Base-by-base conservation (phyloP, 2,888 invertebrate genomes). In the Serrognathus titanus region DNA sequence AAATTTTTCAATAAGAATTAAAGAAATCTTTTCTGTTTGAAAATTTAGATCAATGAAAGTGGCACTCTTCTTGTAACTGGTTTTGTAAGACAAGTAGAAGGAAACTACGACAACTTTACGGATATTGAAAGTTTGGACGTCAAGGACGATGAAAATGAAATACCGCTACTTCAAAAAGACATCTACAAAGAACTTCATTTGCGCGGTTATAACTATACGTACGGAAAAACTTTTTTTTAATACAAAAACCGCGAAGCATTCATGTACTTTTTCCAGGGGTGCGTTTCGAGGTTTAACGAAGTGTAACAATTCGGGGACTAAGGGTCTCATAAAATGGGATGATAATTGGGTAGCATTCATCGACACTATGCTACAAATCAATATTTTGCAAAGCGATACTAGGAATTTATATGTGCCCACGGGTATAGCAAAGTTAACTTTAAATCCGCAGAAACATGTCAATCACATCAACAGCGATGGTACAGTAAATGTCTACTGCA, bases 261-360 rank as follows among this genome's bases (percentile, higher is more conserved):
- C 3, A 31, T 6, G 6, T 31, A 3, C 13, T n/a, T n/a, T 13
- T 61, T 62, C 40, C 48, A 71, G 70, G 11, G 69, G 68, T n/a
- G 37, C 47, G 1, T 71, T 71, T 54, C 63, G 64, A 43, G 64
- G 62, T 8, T 48, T 71, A 1, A 59, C 63, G 36, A 59, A 65
- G 39, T 61, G 63, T 38, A 62, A 63, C 50, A 13, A 55, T 7
- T 47, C 53, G 69, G 71, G 71, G 68, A 79, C 77, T 2, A 76
- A 78, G 1, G 84, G 83, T 1, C 76, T 78, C 20, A 72, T 85
- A 6, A 75, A 81, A 53, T 94, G 93, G 92, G 81, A 83, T 48
- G 87, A 87, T 68, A 92, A 93, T 77, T 95, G 93, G 93, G 87
- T 92, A 9, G 83, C 92, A 0, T 94, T 92, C 76, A 85, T 94